Base-by-base conservation (phyloP, 2,888 invertebrate genomes). In the Leistus spinibarbis region DNA sequence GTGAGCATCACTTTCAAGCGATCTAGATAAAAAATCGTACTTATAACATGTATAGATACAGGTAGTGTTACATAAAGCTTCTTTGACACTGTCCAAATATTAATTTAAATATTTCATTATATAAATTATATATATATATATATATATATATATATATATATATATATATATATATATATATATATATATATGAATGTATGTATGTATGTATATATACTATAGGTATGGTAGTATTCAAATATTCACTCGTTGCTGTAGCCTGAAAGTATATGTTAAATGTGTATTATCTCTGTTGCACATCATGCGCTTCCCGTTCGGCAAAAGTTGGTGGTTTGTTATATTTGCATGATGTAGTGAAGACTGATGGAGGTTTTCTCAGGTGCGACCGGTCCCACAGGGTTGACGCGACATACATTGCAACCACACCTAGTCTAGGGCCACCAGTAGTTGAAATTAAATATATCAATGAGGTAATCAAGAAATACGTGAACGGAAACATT, bases 311-410 rank as follows among this genome's bases (percentile, higher is more conserved):
- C 40, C 40, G 40, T 40, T 40, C 40, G 40, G 40, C 13, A 13
- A 40, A 40, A 40, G 40, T 40, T 40, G 40, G 40, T 40, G 40
- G 23, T 70, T 70, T 63, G 53, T 70, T 63, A 63, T 70, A 70
- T 70, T 70, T 70, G 60, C 70, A 70, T 60, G 70, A 70, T 70
- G 70, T 70, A 62, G 53, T 70, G 70, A 60, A 70, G 70, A 70
- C 70, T 70, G 70, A 70, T 70, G 70, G 63, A 71, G 71, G 71
- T 71, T 71, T 71, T 71, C 71, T 71, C 71, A 71, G 71, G 71
- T 71, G 71, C 54, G 71, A 27, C 24, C 10, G 65, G 24, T 71
- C 71, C 65, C 71, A 71, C 64, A 40, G 27, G 24, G 20, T 20
- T 57, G 7, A 10, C 13, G 40, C 40, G 40, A 40, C 40, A 40